Evolutionary conservation across 2,888 invertebrate genomes (phyloP), one percentile per base, ranked within the genome.

Genomic region (Uropetala carovei): DNA sequence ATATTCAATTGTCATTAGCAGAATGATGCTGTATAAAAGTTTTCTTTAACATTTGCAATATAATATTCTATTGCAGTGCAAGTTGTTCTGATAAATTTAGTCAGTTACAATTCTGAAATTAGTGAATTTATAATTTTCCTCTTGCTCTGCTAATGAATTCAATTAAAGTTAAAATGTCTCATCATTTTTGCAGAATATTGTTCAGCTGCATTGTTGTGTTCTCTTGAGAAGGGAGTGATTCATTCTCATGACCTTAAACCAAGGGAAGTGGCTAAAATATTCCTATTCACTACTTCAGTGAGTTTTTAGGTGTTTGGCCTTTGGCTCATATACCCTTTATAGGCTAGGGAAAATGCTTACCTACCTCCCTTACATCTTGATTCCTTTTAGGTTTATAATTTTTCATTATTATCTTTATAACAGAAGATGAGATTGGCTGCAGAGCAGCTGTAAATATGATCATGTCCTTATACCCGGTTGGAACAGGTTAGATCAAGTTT

Each of bases 281-380:
- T n/a, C 86, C 60, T 86, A 27, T 27, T 11, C 16, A 83, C 43
- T 43, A 14, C 56, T 83, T 8, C n/a, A 27, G 3, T 86, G 30
- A 16, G 30, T 86, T 85, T 27, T 86, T 60, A n/a, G 27, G 18
- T 83, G 57, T 83, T 83, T 83, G 43, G 60, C 60, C 18, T 59
- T 64, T 27, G 30, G 27, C n/a, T 22, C 7, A 13, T 27, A 11
- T n/a, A 64, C 86, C 43, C 16, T 30, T 60, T 0, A 68, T 68
- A 68, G 64, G 64, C 16, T 86, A 86, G 60, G 60, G 86, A 30
- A 89, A 89, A 27, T 64, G 59, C 89, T 64, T 18, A 60, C 89
- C 64, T 30, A n/a, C 57, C 10, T 14, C 89, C 64, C 89, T 4
- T 30, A 9, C 18, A 58, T 30, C 18, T 43, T 64, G 18, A 43